Conservation (phyloP, 2,113 vertebrate species). For the Accipiter cooperii region DNA sequence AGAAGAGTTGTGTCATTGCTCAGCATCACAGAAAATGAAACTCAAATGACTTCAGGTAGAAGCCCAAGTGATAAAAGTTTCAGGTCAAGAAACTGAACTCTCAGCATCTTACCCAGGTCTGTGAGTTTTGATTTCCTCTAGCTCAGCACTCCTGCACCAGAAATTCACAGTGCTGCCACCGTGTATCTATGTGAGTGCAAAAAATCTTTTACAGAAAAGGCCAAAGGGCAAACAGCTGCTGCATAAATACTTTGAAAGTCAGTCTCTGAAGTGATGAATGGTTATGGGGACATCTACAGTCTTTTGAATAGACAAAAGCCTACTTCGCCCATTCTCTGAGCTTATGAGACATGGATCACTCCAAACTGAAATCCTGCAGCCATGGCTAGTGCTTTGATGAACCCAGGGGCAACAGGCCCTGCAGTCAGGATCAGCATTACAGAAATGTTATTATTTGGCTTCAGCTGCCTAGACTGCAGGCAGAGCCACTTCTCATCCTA, state of each 20-base stretch:
- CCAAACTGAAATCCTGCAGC: background rate
- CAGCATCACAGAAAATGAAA: background rate
- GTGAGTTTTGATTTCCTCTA: background rate
- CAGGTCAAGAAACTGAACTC: background rate
- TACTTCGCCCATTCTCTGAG: background rate
- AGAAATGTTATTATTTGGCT: background rate
- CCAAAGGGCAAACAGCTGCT: background rate
- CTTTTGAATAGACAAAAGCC: background rate
- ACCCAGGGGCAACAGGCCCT: background rate
- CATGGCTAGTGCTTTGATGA: background rate
- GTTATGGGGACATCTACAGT: background rate
- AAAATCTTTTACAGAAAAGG: background rate
- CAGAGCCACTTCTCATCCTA: background rate
- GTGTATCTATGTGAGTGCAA: background rate
- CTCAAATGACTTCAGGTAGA: background rate
- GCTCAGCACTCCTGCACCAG: background rate
- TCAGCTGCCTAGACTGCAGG: background rate
- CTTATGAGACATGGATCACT: background rate
- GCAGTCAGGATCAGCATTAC: background rate
- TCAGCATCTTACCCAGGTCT: background rate
- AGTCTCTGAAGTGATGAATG: background rate
- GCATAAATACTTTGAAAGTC: background rate
- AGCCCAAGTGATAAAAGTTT: background rate
- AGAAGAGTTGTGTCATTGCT: background rate
- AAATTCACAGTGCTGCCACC: background rate